Evolutionary conservation across 2,113 vertebrate genomes (phyloP).

Genomic region (Tetraodon nigroviridis): DNA sequence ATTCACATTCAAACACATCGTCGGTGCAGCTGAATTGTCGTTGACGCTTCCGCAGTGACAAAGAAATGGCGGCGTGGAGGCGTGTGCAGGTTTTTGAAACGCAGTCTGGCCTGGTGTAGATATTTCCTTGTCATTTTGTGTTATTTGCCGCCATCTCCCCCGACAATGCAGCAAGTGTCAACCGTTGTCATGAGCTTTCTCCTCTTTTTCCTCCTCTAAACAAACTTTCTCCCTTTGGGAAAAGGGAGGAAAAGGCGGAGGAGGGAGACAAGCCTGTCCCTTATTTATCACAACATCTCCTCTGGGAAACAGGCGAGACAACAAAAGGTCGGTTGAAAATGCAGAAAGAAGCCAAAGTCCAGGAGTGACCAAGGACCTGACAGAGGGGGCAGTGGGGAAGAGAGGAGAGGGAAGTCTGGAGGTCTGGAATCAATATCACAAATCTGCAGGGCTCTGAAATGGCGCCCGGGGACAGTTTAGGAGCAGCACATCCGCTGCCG

Average conservation of each 20-base stretch:
- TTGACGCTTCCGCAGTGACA: constrained; percentile 22
- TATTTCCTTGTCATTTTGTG: constrained; percentile 6
- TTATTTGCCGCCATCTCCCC: constrained; percentile 17
- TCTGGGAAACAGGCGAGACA: constrained; percentile 50
- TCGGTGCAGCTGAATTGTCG: constrained; percentile 31
- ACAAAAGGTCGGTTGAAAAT: constrained; percentile 43
- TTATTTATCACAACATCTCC: constrained; percentile 61
- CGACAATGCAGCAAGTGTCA: constrained; percentile 47
- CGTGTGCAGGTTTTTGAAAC: constrained; percentile 18
- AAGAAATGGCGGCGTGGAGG: constrained; percentile 20
- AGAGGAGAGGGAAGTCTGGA: too few relatives aligned
- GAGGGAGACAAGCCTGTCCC: constrained; percentile 17
- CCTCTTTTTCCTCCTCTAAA: background rate
- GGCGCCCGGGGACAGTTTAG: constrained; percentile 61
- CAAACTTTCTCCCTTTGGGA: background rate
- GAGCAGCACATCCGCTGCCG: constrained; percentile 55
- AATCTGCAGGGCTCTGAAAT: constrained; percentile 63
- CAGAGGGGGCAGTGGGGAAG: constrained; percentile 54
- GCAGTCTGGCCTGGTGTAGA: constrained; percentile 22
- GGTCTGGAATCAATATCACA: constrained; percentile 60
- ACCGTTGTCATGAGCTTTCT: constrained; percentile 43
- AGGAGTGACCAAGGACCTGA: constrained; percentile 48
- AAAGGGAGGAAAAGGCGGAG: background rate
- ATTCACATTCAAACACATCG: constrained; percentile 22
- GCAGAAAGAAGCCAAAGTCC: background rate